Base-by-base conservation (phyloP, 1,140 invertebrate species). In the Hormaphis cornu region DNA sequence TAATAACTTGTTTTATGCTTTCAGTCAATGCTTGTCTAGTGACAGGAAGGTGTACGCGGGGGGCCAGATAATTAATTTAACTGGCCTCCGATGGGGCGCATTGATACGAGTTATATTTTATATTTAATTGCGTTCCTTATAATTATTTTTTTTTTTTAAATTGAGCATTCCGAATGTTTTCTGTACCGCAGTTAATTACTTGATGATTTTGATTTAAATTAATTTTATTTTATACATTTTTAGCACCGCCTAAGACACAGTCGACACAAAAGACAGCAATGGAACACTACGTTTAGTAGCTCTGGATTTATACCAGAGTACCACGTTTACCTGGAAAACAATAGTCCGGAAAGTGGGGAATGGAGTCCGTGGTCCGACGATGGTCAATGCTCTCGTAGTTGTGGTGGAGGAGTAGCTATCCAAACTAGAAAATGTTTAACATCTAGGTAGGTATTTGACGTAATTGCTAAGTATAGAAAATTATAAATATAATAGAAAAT, bases 381-480 rank as follows among this genome's bases (percentile, higher is more conserved):
- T 3, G 86, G 85, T 30, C 82, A 85, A 24, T 95, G 92, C 77
- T 93, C 90, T 3, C 80, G 91, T 50, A 84, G 88, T n/a, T 95
- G 92, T 76, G 91, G 91, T 1, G 91, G 91, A n/a, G 92, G 92
- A 48, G 89, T 95, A 3, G 83, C 89, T 26, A 85, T 81, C 73
- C 88, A 90, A 76, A 84, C 83, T 33, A 82, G 89, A 73, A 83
- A 84, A 75, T 91, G 89, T 78, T 80, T 82, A 30, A 79, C 84
- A 70, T 66, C 81, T 74, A 83, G 83, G 83, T 87, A 80, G 83
- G 79, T 77, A 69, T 20, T 48, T 44, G 52, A 66, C 53, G 40
- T 26, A 26, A 71, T 22, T 33, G 5, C 30, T 33, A 22, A 8
- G n/a, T n/a, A n/a, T n/a, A n/a, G n/a, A n/a, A n/a, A n/a, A n/a